Evolutionary conservation across 2,797 vertebrate species (phyloP), one percentile per base, ranked within the genome.

Genomic region (Trachops cirrhosus): DNA sequence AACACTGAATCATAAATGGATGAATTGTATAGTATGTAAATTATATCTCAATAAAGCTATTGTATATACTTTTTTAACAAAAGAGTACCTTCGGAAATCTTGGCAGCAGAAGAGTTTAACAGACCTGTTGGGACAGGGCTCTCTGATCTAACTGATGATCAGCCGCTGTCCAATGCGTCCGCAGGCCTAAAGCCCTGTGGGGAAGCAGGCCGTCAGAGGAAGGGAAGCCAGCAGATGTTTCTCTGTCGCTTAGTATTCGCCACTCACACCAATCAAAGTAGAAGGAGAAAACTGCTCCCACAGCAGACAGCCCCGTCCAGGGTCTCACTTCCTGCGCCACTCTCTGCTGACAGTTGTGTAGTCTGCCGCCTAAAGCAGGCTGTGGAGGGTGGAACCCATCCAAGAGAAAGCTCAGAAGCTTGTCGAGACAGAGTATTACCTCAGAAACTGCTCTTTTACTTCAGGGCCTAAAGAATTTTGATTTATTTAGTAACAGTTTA

Each of bases 401-500:
- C 96, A 97, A 92, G 88, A 71, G 78, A 93, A 97, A 94, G 83
- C 26, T 18, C 77, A 41, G 5, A 50, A 39, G 16, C 75, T 87
- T 95, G 93, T 74, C 89, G 95, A 93, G 96, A 39, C 80, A 93
- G 46, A 74, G 32, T 21, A 0, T 5, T 85, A 93, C 84, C 89
- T 98, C 96, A 95, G 89, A 97, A 73, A 52, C 32, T 48, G 52
- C 83, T 92, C 93, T 95, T 91, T 95, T 97, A 96, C 96, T 89
- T 97, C 97, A 97, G 95, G 18, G 86, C 75, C 75, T 93, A 94
- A 97, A 92, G 89, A 97, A 97, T 98, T 97, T 80, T 9, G 8
- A 92, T 95, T 97, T 0, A 95, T 96, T 97, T 95, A 78, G 73
- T 94, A 97, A 96, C n/a, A 97, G 89, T 97, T 97, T 97, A 82